Evolutionary conservation across 2,113 vertebrate genomes (phyloP).

Genomic region (Pholis gunnellus): DNA sequence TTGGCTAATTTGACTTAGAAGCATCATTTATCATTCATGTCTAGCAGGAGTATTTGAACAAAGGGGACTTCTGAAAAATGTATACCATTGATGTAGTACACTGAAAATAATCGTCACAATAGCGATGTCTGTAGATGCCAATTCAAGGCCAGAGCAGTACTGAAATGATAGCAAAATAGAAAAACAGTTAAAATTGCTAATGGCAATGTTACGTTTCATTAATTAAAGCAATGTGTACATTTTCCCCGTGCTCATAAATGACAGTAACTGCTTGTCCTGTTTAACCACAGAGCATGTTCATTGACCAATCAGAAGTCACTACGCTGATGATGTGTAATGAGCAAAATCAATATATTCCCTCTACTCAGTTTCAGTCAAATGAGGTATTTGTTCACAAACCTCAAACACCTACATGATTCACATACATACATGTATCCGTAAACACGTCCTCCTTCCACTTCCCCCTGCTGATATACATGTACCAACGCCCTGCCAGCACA

Average conservation of each 20-base stretch:
- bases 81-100: not conserved
- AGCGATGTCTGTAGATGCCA: not conserved
- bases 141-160: not conserved
- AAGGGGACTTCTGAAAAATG: not conserved
- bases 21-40: not conserved
- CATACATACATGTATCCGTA: not conserved
- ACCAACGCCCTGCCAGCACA: constrained; percentile 4
- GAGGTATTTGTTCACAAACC: not conserved
- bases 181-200: not conserved
- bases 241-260: not conserved
- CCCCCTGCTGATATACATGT: not conserved
- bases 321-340: not conserved
- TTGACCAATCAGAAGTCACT: constrained; percentile 22
- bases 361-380: not conserved
- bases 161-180: not conserved
- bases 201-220: not conserved
- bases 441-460: not conserved
- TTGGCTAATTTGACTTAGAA: not conserved
- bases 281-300: not conserved
- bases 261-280: not conserved
- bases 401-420: not conserved
- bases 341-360: not conserved
- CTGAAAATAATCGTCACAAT: not conserved
- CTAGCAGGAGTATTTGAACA: not conserved
- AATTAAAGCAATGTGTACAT: not conserved